phyloP scores from a whole-genome alignment of 2,113 vertebrate species.

The Pholis gunnellus region DNA sequence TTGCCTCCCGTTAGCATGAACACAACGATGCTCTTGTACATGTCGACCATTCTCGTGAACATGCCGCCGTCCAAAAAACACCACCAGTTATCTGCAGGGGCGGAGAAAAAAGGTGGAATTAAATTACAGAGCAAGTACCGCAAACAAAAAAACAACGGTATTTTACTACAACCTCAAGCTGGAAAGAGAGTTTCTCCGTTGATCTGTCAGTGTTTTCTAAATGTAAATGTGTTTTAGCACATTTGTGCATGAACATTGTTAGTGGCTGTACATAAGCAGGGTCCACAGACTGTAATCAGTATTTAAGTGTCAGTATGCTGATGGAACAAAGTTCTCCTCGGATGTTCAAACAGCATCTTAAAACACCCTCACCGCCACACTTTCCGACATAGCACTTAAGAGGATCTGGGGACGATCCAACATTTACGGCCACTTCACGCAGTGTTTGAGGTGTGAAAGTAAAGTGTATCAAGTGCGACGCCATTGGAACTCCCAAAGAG shows the following conservation, averaged over 20 bases:
- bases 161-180: not conserved
- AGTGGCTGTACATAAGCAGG: not conserved
- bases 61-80: slow-evolving; percentile 90
- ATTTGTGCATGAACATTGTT: not conserved
- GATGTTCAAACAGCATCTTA: not conserved
- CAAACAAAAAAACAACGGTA: not conserved
- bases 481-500: not conserved
- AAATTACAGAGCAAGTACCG: not conserved
- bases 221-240: not conserved
- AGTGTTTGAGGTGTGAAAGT: too few species aligned
- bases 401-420: not conserved
- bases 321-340: not conserved
- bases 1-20: slow-evolving; percentile 93
- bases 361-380: not conserved
- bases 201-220: not conserved
- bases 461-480: not conserved
- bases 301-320: not conserved
- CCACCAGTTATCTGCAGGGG: slow-evolving; percentile 97
- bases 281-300: not conserved
- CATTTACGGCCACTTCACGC: not conserved
- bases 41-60: slow-evolving; percentile 93
- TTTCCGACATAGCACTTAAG: not conserved
- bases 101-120: not conserved
- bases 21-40: slow-evolving; percentile 95
- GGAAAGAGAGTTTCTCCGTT: not conserved